Evolutionary conservation across 2,797 vertebrate species (phyloP).

Genomic region (Kryptopterus vitreolus): DNA sequence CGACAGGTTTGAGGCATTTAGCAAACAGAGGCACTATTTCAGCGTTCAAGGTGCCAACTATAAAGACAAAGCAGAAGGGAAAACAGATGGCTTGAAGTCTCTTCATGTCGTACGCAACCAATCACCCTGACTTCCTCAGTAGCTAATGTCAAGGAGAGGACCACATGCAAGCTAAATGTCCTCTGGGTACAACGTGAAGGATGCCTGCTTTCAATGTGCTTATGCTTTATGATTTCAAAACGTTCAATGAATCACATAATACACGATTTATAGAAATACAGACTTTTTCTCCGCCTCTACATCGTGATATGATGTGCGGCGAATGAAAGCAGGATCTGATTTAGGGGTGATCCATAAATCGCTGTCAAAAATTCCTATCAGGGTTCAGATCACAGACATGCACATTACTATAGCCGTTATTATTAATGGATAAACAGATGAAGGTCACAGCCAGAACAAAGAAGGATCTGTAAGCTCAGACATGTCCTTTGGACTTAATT

Average conservation of each 20-base stretch:
- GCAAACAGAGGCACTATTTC: not conserved
- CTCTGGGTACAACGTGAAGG: not conserved
- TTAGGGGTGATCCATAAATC: not conserved
- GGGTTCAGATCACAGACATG: not conserved
- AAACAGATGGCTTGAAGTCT: conserved; percentile 33
- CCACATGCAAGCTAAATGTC: conserved; percentile 6
- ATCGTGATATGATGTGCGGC: not conserved
- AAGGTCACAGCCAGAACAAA: not conserved
- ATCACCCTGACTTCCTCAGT: conserved; percentile 22
- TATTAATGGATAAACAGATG: not conserved
- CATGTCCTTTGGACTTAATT: not conserved
- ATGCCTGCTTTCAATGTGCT: not conserved
- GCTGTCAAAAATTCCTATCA: conserved; percentile 2
- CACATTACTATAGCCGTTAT: not conserved
- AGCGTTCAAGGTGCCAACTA: not conserved
- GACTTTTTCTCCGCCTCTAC: too few relatives aligned
- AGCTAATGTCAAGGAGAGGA: conserved; percentile 33
- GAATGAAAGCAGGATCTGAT: not conserved
- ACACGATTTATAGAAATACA: not conserved
- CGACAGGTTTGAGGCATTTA: not conserved
- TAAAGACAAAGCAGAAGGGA: conserved; percentile 11
- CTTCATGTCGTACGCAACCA: conserved; percentile 1
- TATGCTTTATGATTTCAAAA: not conserved
- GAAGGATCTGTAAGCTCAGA: not conserved
- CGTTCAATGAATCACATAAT: not conserved